Conservation (phyloP, 2,113 vertebrate genomes). For the Sylvietta virens region DNA sequence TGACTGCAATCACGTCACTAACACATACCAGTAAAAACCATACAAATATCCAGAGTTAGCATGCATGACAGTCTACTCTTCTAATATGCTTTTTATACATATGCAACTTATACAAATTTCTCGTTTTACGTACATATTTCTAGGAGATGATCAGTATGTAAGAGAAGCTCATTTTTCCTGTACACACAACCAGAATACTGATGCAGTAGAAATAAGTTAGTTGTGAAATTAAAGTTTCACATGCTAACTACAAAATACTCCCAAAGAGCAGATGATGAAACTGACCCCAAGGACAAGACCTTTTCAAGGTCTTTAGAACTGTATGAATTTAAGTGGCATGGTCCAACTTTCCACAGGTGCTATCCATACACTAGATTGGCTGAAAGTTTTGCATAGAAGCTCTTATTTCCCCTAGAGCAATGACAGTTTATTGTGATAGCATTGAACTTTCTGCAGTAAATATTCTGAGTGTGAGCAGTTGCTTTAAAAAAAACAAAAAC, state of each 20-base stretch:
- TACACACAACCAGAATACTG: background rate
- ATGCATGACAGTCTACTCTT: background rate
- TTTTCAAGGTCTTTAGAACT: background rate
- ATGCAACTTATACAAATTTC: fast-evolving
- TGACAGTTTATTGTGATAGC: background rate
- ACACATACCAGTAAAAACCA: background rate
- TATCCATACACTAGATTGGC: background rate
- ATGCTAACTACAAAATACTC: background rate
- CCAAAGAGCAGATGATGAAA: background rate
- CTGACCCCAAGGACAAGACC: background rate
- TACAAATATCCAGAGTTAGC: background rate
- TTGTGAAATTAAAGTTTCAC: background rate
- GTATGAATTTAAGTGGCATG: background rate
- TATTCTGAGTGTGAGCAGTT: background rate
- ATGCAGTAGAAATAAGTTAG: background rate
- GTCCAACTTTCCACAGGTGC: background rate
- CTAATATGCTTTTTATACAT: background rate
- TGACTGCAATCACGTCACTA: background rate
- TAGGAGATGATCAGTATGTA: background rate
- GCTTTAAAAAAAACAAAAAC: background rate
- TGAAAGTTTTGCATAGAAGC: background rate
- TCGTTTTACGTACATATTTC: background rate
- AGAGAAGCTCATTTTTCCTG: background rate
- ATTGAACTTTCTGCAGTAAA: background rate
- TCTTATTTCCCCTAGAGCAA: background rate